Base-by-base conservation (phyloP, 2,797 vertebrate species). In the Poecile montanus region DNA sequence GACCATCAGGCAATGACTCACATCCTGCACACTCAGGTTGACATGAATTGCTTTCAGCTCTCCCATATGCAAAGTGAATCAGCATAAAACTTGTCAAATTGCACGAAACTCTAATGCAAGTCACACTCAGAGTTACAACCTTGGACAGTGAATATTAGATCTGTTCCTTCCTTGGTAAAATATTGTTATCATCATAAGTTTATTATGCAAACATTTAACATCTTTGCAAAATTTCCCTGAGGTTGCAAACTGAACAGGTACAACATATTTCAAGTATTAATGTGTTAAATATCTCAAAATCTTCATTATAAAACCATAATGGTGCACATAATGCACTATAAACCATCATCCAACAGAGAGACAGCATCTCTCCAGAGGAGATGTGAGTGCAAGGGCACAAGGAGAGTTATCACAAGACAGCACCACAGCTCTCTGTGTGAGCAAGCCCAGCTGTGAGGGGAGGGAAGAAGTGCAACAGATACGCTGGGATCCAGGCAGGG, bases 1-100 rank as follows among this genome's bases (percentile, higher is more conserved):
- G 91, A 85, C 87, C 95, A 81, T 36, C 48, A 60, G 84, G 87
- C 71, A 70, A 9, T 89, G 78, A 92, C 56, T 92, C 81, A 72
- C 56, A 87, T 85, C 86, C 92, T 85, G 75, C 67, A 79, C 60
- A n/a, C 58, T 70, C 68, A 56, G 90, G 73, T 66, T 85, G 76
- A 60, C 79, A 83, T 20, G 17, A 91, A 85, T 66, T 48, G 44
- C 75, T 89, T 91, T 89, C 91, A 77, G 56, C 63, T 70, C 62
- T 94, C 45, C 38, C 10, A 1, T 62, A 85, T 60, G 71, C 16
- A 7, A 92, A 76, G n/a, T 36, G 71, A 94, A 82, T 91, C 78
- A 92, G 56, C 65, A 82, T 19, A 63, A 92, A 93, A 79, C 53
- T 53, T 82, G 63, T 57, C 67, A 91, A 90, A 90, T n/a, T 82